Percentiles rank a stretch among this genome's conserved stretches.
Evolutionary conservation across 2,797 vertebrate species (phyloP).

Genomic region (Orestias chungarensis): DNA sequence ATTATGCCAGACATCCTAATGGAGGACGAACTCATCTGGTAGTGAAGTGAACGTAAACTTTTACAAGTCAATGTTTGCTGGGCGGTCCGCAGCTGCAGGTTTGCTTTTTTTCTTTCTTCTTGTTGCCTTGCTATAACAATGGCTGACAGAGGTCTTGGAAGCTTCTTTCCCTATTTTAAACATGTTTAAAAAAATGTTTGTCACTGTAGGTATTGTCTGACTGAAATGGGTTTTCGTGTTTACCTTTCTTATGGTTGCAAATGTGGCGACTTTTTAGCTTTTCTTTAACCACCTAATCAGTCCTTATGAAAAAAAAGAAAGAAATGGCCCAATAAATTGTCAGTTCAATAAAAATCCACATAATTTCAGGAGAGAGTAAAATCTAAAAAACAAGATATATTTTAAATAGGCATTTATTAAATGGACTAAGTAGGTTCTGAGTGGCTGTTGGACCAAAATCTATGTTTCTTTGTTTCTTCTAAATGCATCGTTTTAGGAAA

Average conservation of each 20-base stretch:
- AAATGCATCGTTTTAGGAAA: too few species aligned
- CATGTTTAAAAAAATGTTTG: too few species aligned
- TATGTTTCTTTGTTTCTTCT: too few species aligned
- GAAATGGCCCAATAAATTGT: too few species aligned
- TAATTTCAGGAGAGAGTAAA: too few species aligned
- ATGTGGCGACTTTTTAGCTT: slow-evolving; percentile 1
- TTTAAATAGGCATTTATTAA: too few species aligned
- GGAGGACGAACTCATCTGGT: slow-evolving; percentile 38
- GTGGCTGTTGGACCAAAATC: too few species aligned
- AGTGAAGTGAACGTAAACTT: slow-evolving; percentile 36
- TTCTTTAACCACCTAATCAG: background rate
- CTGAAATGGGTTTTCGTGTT: background rate
- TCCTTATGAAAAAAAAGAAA: background rate
- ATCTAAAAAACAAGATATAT: too few species aligned
- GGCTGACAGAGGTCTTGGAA: background rate
- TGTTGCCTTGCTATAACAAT: slow-evolving; percentile 1
- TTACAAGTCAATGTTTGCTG: slow-evolving; percentile 15
- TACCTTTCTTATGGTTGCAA: background rate
- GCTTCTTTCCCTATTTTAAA: too few species aligned
- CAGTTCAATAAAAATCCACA: too few species aligned
- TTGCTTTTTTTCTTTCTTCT: background rate
- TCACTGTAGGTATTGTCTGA: background rate
- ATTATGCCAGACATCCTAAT: slow-evolving; percentile 37
- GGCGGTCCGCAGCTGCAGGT: slow-evolving; percentile 3
- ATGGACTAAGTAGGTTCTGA: too few species aligned